A percentile compares a stretch with the other conserved stretches of the same genome.
These are phyloP conservation scores for Archaeoteleia sp. DNA, from an alignment of 2,888 invertebrate genomes.

Conservation along the genomic window DNA sequence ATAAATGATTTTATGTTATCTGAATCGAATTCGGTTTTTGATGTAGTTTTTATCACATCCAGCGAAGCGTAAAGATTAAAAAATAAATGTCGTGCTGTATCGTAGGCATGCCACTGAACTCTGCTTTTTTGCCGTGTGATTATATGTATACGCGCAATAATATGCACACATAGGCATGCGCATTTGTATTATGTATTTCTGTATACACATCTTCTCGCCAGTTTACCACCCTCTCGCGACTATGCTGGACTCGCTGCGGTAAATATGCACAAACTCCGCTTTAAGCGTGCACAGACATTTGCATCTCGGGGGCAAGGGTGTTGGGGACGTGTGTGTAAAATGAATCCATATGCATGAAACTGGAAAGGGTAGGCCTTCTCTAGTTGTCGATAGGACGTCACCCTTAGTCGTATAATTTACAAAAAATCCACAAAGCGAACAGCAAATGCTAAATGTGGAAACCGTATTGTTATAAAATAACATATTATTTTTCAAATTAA, in stretches of 20 bases:
- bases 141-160: too few relatives aligned
- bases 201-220: slow-evolving; percentile 20
- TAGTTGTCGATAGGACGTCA: slow-evolving; percentile 40
- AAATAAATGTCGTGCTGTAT: too few relatives aligned
- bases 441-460: slow-evolving; percentile 27
- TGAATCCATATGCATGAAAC: slow-evolving; percentile 46
- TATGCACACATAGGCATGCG: too few relatives aligned
- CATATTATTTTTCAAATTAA: too few relatives aligned
- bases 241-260: slow-evolving; percentile 36
- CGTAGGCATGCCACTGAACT: too few relatives aligned
- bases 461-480: too few relatives aligned
- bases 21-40: too few relatives aligned
- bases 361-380: slow-evolving; percentile 42
- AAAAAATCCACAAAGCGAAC: slow-evolving; percentile 16
- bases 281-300: slow-evolving; percentile 40
- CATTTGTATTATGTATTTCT: slow-evolving; percentile 1
- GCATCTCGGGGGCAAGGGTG: slow-evolving; percentile 3
- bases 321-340: slow-evolving; percentile 36
- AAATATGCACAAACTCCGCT: slow-evolving; percentile 46
- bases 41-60: too few relatives aligned
- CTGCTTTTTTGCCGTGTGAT: too few relatives aligned
- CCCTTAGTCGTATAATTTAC: slow-evolving; percentile 25
- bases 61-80: too few relatives aligned
- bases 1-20: too few relatives aligned
- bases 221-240: slow-evolving; percentile 26